Evolutionary conservation across 2,888 invertebrate species (phyloP).

Genomic region (Alloplasta piceator): DNA sequence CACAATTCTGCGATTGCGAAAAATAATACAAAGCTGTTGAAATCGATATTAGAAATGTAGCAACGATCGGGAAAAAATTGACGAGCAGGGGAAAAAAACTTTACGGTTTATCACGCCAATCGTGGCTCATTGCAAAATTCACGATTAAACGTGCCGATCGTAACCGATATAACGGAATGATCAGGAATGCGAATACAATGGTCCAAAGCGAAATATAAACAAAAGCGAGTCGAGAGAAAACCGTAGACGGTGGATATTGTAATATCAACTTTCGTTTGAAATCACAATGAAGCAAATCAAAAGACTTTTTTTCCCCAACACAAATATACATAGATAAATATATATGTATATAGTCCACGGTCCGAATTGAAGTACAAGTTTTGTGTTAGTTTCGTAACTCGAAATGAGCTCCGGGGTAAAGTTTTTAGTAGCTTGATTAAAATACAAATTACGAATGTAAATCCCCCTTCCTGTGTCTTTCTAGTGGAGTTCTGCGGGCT

Average conservation of each 20-base stretch:
- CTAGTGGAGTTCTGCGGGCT: background rate
- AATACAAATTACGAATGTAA: conserved; percentile 70
- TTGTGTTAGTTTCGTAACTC: conserved; percentile 63
- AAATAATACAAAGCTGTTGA: conserved; percentile 20
- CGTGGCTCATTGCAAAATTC: conserved; percentile 34
- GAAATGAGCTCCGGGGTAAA: conserved; percentile 63
- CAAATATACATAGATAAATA: conserved; percentile 12
- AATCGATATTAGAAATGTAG: background rate
- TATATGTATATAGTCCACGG: conserved; percentile 24
- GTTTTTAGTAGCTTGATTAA: conserved; percentile 70
- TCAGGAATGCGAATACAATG: conserved; percentile 20
- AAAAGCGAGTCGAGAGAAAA: conserved; percentile 9
- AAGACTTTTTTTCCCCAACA: conserved; percentile 5
- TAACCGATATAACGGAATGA: background rate
- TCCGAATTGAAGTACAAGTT: conserved; percentile 65
- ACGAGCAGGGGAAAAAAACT: conserved; percentile 4
- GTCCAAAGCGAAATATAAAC: conserved; percentile 15
- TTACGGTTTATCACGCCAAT: conserved; percentile 29
- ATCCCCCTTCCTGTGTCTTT: conserved; percentile 50
- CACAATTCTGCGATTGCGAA: no score
- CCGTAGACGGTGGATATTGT: conserved; percentile 7
- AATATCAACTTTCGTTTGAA: conserved; percentile 19
- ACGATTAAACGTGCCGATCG: conserved; percentile 37
- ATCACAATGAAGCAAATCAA: conserved; percentile 35
- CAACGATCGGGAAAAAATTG: conserved; percentile 21